Evolutionary conservation across 2,113 vertebrate species (phyloP).

Genomic region (Laticauda colubrina): DNA sequence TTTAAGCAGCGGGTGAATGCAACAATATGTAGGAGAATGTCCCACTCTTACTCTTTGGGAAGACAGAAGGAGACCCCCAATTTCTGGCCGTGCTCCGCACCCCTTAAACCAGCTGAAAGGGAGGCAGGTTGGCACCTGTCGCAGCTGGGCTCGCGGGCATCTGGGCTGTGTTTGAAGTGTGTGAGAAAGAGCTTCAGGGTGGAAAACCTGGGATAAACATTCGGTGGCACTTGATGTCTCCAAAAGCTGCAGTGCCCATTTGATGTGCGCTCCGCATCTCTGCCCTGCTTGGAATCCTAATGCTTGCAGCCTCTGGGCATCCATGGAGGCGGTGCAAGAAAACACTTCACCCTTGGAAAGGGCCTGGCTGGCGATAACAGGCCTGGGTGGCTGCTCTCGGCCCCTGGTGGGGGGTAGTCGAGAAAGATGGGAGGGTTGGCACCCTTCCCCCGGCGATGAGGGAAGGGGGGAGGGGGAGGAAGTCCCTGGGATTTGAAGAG

Average conservation of each 20-base stretch:
- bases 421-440: fast-evolving
- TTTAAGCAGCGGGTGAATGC: neutral
- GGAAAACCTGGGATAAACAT: neutral
- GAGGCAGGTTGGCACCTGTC: neutral
- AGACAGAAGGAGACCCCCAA: too few relatives aligned
- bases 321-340: neutral
- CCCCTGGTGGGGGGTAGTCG: too few relatives aligned
- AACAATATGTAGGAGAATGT: too few relatives aligned
- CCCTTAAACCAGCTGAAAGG: neutral
- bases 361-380: neutral
- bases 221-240: neutral
- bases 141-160: neutral
- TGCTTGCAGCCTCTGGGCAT: neutral
- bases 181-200: neutral
- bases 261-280: neutral
- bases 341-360: neutral
- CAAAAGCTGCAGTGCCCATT: neutral
- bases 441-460: too few relatives aligned
- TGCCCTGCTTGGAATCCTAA: conserved; percentile 18
- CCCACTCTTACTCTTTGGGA: too few relatives aligned
- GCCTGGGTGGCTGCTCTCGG: too few relatives aligned
- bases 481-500: neutral
- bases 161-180: neutral
- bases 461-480: neutral
- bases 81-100: neutral